phyloP scores from a whole-genome alignment of 2,113 vertebrate genomes.

The Chionodraco myersi region DNA sequence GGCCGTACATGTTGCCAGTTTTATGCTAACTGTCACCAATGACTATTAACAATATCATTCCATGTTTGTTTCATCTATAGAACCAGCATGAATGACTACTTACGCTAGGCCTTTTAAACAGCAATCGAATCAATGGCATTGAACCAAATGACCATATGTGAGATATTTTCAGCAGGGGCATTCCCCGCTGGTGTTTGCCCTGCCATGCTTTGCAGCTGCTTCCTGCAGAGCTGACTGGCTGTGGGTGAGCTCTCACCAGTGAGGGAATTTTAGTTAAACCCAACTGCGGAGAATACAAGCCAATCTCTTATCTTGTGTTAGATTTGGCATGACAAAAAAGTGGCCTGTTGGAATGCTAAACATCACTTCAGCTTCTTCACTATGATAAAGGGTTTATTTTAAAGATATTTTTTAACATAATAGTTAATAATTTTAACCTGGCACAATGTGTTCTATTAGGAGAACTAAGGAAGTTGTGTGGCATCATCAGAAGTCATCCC shows the following conservation, averaged over 20 bases:
- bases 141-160: not conserved
- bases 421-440: not conserved
- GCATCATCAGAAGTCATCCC: constrained; percentile 12
- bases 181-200: constrained; percentile 26
- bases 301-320: constrained; percentile 43
- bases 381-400: not conserved
- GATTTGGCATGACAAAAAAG: constrained; percentile 41
- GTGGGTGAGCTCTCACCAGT: constrained; percentile 30
- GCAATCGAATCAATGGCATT: not conserved
- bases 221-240: constrained; percentile 34
- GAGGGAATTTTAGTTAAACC: constrained; percentile 41
- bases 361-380: constrained; percentile 1
- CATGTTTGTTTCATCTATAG: not conserved
- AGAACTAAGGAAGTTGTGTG: not conserved
- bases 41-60: not conserved
- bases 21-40: not conserved
- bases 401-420: not conserved
- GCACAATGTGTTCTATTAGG: not conserved
- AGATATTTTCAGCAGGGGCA: constrained; percentile 37
- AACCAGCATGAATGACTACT: not conserved
- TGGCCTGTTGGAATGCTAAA: not conserved
- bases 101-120: not conserved
- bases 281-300: constrained; percentile 6
- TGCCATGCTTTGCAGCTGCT: constrained; percentile 37
- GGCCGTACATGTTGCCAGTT: not conserved